Base-by-base conservation (phyloP, 2,113 vertebrate species). In the Oxygymnocypris stewartii region DNA sequence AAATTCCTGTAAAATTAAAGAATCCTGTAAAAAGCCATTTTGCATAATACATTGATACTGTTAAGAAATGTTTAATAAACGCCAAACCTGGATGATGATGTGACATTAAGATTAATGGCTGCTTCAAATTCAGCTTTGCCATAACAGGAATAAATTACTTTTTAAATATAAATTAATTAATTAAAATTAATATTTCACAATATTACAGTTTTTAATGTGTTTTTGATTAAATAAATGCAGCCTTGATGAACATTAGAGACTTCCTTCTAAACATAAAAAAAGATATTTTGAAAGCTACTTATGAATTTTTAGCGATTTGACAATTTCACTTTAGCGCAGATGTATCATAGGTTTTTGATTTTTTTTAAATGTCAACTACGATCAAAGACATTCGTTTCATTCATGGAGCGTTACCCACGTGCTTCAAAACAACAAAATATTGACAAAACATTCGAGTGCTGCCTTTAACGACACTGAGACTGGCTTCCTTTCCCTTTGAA, bases 381-480 rank as follows among this genome's bases (percentile, higher is more conserved):
- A 59, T 73, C 47, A 77, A 31, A 37, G 51, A 25, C 5, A 28
- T 44, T 84, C 51, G 79, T 75, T 84, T 69, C 23, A 35, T 49
- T 79, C 69, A 35, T 73, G 91, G 89, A 92, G 89, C 84, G 87
- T 88, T 77, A 74, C 51, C 83, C 25, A 71, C 13, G 42, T 63
- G 75, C 37, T 23, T 2, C 79, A 59, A 74, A 89, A 88, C 80
- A 90, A 87, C 85, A 88, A 92, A 92, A 92, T 92, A 92, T 92
- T 91, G 91, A 93, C 90, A 93, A 92, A 93, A 90, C 89, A 23
- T 91, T 92, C 84, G 89, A 92, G 42, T 14, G 80, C 87, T 88
- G 88, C 84, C 88, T 92, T 93, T 90, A 93, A 93, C 92, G 90
- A 90, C 85, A 85, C 88, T n/a, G 87, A 90, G 88, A 73, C 75